Evolutionary conservation across 1,140 invertebrate species (phyloP), one percentile per base, ranked within the genome.

Genomic region (Lordiphosa clarofinis): DNA sequence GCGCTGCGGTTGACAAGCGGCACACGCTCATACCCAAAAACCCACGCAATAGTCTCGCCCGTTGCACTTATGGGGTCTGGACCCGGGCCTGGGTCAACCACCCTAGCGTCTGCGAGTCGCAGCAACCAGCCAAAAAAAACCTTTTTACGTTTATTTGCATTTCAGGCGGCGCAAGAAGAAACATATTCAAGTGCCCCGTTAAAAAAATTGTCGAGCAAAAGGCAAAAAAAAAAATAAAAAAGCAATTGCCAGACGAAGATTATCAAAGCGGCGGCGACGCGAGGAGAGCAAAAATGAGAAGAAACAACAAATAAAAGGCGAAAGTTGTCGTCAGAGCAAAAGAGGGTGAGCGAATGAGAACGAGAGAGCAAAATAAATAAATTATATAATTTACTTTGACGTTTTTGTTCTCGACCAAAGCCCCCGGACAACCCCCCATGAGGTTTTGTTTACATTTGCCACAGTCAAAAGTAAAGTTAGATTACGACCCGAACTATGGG

Each of bases 341-440:
- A 19, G 9, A 12, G 12, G 15, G 42, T 7, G 38, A 36, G 24
- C 49, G 28, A 38, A 38, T 36, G 43, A 57, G 12, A 46, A 10
- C 35, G 12, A 63, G 56, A 46, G 58, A 64, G 52, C 36, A 74
- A 63, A 74, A 79, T 79, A 79, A 78, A 79, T 79, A 79, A 79
- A 79, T 79, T 79, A 79, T 79, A 79, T 79, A 79, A 79, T 79
- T 70, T 59, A 74, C 64, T 71, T 56, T 73, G 63, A 67, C 64
- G 63, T 67, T 67, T 52, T 46, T 46, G 24, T 46, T 47, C 49
- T 47, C 46, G 33, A 10, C 10, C 36, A 12, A 13, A 2, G 10
- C 9, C 9, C 9, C 13, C 4, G 21, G 12, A 48, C 46, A 35
- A 6, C 9, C 19, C 47, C n/a, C 1, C 38, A 9, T 10, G 28